Base-by-base conservation (phyloP, 2,888 invertebrate genomes). In the Trissoscelio sp. region DNA sequence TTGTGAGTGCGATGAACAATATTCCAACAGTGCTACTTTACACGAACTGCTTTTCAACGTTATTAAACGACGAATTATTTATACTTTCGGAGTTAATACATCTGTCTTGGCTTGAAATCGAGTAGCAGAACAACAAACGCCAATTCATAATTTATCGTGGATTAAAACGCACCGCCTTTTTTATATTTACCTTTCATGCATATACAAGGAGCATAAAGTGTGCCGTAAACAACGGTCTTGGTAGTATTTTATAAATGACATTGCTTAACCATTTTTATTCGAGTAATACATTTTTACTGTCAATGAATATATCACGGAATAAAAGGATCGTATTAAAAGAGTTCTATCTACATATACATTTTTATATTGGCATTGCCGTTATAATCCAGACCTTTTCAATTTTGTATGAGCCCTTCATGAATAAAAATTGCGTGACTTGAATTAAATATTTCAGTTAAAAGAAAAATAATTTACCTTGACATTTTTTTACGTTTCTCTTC, bases 261-360 rank as follows among this genome's bases (percentile, higher is more conserved):
- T 31, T 39, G 53, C 16, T n/a, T 39, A 48, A 39, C 48, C 31
- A 60, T 62, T 72, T 53, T 62, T 55, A 55, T 73, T 55, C 11
- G 12, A 18, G 48, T 31, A 24, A 31, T 66, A 28, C 66, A 66
- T 57, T 78, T 78, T 78, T 78, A 69, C 31, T 70, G 70, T 62
- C 70, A 64, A 70, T 70, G 77, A 78, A 70, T 70, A 66, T 55
- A 70, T 48, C 57, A 46, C 31, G 14, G 70, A 57, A 78, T 70
- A 51, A 64, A 64, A 58, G 39, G 58, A 62, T 70, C 53, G 70
- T 57, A 78, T 78, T 70, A 70, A 51, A 57, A 37, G 48, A 44
- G 16, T 22, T 37, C 51, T 55, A 58, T 70, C 28, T 62, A 57
- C 62, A 78, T 46, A 12, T 20, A 22, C 46, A 70, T 39, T 66